These are phyloP conservation scores for Gortyna flavago DNA, from an alignment of 2,888 invertebrate species.

Conservation along the genomic window DNA sequence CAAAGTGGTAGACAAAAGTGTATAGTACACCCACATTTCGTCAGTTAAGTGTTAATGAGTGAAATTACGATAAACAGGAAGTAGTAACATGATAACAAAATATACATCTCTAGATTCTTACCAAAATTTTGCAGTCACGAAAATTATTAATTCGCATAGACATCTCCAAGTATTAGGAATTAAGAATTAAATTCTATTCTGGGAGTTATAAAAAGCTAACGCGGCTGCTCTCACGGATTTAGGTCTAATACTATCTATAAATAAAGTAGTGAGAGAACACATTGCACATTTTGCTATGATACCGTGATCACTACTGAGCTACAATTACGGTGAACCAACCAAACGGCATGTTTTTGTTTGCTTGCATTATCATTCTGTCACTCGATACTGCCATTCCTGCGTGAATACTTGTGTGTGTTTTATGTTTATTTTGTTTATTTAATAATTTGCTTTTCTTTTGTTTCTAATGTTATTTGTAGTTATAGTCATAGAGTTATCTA, in stretches of 20 bases:
- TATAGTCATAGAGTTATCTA: neutral
- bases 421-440: neutral
- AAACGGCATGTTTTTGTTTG: constrained; percentile 74
- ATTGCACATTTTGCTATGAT: constrained; percentile 63
- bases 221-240: constrained; percentile 32
- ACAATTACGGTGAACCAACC: constrained; percentile 57
- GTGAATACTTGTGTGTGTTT: constrained; percentile 32
- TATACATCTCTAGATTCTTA: constrained; percentile 14
- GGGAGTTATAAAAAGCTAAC: constrained; percentile 42
- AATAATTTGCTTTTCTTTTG: neutral
- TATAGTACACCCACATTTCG: no score
- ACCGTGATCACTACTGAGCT: constrained; percentile 69
- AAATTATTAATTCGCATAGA: constrained; percentile 25
- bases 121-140: constrained; percentile 37
- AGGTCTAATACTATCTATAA: constrained; percentile 50
- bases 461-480: neutral
- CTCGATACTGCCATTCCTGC: constrained; percentile 70
- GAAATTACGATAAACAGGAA: neutral
- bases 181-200: constrained; percentile 9
- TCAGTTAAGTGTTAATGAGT: neutral
- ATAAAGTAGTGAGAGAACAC: constrained; percentile 45
- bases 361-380: constrained; percentile 76
- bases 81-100: neutral
- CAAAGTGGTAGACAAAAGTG: neutral
- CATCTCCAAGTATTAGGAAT: constrained; percentile 16